phyloP scores from a whole-genome alignment of 2,797 vertebrate species.

The Poecilia picta region DNA sequence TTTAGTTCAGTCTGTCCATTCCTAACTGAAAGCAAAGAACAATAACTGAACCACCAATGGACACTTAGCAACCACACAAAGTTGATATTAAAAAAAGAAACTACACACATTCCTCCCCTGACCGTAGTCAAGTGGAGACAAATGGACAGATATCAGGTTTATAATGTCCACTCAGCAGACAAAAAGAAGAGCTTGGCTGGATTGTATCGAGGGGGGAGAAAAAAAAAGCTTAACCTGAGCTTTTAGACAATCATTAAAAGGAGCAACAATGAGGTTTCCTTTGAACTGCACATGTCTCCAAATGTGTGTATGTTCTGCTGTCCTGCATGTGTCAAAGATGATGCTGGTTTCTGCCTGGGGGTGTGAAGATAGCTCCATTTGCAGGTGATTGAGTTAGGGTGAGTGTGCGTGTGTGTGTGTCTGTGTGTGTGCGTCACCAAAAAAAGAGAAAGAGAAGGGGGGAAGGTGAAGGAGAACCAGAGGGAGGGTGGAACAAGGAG shows the following conservation, averaged over 20 bases:
- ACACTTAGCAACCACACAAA: conserved; percentile 70
- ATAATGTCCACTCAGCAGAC: conserved; percentile 61
- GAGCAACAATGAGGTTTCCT: conserved; percentile 48
- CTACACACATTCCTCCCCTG: conserved; percentile 8
- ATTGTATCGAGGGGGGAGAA: conserved; percentile 39
- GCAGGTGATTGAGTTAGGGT: conserved; percentile 62
- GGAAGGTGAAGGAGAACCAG: conserved; percentile 32
- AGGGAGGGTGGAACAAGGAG: conserved; percentile 7
- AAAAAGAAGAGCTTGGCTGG: conserved; percentile 51
- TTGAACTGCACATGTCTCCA: conserved; percentile 4
- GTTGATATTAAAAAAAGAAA: conserved; percentile 20
- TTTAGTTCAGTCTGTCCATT: conserved; percentile 39
- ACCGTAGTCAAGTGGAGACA: conserved; percentile 45
- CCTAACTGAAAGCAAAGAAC: conserved; percentile 57
- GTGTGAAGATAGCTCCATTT: conserved; percentile 66
- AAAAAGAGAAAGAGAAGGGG: conserved; percentile 9
- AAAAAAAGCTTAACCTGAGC: conserved; percentile 34
- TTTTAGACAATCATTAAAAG: conserved; percentile 26
- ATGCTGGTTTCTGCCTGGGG: conserved; percentile 33
- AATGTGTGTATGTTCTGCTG: conserved; percentile 16
- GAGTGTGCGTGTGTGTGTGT: conserved; percentile 1
- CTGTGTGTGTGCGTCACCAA: conserved; percentile 32
- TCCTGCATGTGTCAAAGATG: conserved; percentile 11
- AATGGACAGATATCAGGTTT: conserved; percentile 68
- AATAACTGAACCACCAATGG: conserved; percentile 60